Conservation (phyloP, 2,888 invertebrate species). For the Meteorus colon region DNA sequence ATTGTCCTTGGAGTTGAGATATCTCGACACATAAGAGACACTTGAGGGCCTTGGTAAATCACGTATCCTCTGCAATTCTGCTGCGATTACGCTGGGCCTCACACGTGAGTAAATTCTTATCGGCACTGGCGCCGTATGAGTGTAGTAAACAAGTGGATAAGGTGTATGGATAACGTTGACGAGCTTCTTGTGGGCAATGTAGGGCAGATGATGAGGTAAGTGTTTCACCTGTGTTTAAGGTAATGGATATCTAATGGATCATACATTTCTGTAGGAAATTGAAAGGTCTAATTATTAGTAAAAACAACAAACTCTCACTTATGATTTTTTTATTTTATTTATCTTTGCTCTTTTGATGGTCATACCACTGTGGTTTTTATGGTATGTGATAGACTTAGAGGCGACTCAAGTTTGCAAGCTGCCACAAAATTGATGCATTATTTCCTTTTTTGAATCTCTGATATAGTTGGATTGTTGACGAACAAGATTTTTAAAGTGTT, state of each 20-base stretch:
- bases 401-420: too few species aligned
- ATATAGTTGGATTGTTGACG: too few species aligned
- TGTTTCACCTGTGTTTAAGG: constrained; percentile 58
- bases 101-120: constrained; percentile 69
- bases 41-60: constrained; percentile 65
- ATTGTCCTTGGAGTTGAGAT: constrained; percentile 86
- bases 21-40: constrained; percentile 79
- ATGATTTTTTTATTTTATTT: too few species aligned
- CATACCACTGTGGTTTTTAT: too few species aligned
- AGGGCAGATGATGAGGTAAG: constrained; percentile 69
- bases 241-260: constrained; percentile 10
- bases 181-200: constrained; percentile 73
- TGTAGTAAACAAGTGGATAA: constrained; percentile 66
- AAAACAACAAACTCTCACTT: too few species aligned
- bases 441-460: too few species aligned
- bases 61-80: constrained; percentile 72
- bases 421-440: too few species aligned
- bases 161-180: constrained; percentile 69
- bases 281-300: neutral
- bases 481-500: too few species aligned
- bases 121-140: constrained; percentile 63
- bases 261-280: neutral
- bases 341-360: too few species aligned
- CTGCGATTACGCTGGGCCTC: constrained; percentile 69
- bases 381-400: too few species aligned